These are phyloP conservation scores for Enteromius thamalakanensis DNA, from an alignment of 2,797 vertebrate genomes.

Conservation along the genomic window DNA sequence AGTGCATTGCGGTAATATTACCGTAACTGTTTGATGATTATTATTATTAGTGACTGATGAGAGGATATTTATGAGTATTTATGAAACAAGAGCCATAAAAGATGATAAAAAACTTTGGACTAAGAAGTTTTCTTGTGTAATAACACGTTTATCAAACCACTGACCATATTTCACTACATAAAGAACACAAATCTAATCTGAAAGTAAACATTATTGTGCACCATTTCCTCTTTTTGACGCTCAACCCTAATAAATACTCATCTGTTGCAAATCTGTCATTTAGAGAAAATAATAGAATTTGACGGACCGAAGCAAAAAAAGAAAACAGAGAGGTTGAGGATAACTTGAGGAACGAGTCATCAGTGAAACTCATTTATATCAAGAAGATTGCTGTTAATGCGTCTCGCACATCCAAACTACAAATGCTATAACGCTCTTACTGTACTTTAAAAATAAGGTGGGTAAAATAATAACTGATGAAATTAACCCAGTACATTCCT, in stretches of 20 bases:
- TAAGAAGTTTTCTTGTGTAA: background rate
- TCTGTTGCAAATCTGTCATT: background rate
- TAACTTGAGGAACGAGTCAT: background rate
- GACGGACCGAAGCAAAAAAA: background rate
- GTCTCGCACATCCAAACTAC: background rate
- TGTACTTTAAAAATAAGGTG: background rate
- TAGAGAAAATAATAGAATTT: background rate
- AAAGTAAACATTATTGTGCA: background rate
- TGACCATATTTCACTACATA: background rate
- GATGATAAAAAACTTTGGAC: background rate
- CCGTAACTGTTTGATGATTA: background rate
- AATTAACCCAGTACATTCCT: background rate
- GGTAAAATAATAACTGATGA: background rate
- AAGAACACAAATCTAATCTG: background rate
- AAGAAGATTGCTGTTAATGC: background rate
- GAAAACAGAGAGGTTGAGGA: background rate
- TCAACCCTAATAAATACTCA: background rate
- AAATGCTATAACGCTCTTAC: background rate
- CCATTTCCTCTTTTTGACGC: background rate
- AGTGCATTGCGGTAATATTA: background rate
- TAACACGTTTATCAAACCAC: background rate
- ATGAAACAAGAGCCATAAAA: background rate
- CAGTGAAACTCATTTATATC: background rate
- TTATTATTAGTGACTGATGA: conserved; percentile 1
- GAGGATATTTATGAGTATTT: conserved; percentile 2